Percentiles rank a stretch among this genome's conserved stretches.
phyloP scores from a whole-genome alignment of 2,888 invertebrate species.

The Dicroscelio sp. region DNA sequence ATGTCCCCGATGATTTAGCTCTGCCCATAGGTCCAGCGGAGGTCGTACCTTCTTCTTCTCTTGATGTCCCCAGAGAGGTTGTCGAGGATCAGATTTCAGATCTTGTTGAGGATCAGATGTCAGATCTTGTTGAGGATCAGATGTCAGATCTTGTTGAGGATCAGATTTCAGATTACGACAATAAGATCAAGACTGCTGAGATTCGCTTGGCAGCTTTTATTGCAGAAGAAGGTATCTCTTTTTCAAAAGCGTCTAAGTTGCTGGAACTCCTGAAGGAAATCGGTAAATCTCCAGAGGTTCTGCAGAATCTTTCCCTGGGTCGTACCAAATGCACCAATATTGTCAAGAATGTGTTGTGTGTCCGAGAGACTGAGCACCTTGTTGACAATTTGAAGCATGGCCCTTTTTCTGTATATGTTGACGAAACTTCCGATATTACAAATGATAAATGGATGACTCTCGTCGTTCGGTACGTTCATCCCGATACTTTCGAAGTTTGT shows the following conservation, averaged over 20 bases:
- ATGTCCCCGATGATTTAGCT: too few relatives aligned
- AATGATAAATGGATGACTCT: conserved; percentile 48
- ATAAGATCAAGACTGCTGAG: not conserved
- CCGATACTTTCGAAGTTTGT: not conserved
- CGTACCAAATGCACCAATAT: conserved; percentile 14
- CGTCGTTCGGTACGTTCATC: conserved; percentile 5
- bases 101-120: too few relatives aligned
- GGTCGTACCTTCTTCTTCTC: too few relatives aligned
- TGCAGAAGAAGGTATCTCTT: conserved; percentile 26
- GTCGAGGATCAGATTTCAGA: too few relatives aligned
- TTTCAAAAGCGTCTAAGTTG: not conserved
- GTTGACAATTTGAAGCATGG: not conserved
- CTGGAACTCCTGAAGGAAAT: conserved; percentile 19
- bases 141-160: too few relatives aligned
- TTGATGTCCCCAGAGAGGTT: too few relatives aligned
- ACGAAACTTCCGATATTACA: conserved; percentile 48
- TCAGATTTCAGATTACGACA: too few relatives aligned
- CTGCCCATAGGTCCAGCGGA: too few relatives aligned
- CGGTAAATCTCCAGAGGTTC: conserved; percentile 6
- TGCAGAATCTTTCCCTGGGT: not conserved
- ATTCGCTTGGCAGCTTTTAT: conserved; percentile 4
- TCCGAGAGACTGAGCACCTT: not conserved
- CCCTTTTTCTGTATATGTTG: conserved; percentile 42
- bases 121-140: too few relatives aligned
- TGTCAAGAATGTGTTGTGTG: conserved; percentile 21